Evolutionary conservation across 1,140 invertebrate species (phyloP).

Genomic region (Bombus haemorrhoidalis): DNA sequence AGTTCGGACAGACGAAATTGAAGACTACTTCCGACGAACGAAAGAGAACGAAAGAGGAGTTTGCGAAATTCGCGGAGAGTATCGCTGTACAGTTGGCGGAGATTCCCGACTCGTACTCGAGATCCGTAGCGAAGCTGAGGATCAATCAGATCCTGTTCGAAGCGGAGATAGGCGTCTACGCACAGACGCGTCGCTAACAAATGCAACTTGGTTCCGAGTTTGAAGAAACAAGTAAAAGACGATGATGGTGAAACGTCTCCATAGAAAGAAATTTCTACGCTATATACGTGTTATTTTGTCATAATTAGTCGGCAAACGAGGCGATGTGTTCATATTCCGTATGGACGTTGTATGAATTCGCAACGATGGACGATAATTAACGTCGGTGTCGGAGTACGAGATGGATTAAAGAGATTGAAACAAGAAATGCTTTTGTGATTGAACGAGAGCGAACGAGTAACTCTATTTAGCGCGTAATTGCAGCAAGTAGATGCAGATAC

Average conservation of each 20-base stretch:
- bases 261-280: no score
- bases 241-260: background rate
- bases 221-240: no score
- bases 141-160: slow-evolving; percentile 75
- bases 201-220: background rate
- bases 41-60: slow-evolving; percentile 69
- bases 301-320: slow-evolving; percentile 8
- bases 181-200: slow-evolving; percentile 68
- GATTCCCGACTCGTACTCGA: slow-evolving; percentile 73
- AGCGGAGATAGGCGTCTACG: slow-evolving; percentile 73
- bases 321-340: background rate
- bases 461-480: background rate
- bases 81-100: slow-evolving; percentile 71
- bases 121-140: slow-evolving; percentile 71
- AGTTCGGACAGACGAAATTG: slow-evolving; percentile 35
- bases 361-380: background rate
- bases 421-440: background rate
- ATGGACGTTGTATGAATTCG: background rate
- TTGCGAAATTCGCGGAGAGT: slow-evolving; percentile 71
- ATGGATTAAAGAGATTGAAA: background rate
- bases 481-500: background rate
- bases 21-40: slow-evolving; percentile 31
- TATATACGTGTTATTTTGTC: background rate
- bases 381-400: background rate
- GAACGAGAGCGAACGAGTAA: background rate